Conservation (phyloP, 2,113 vertebrate genomes). For the Oostethus manadensis region DNA sequence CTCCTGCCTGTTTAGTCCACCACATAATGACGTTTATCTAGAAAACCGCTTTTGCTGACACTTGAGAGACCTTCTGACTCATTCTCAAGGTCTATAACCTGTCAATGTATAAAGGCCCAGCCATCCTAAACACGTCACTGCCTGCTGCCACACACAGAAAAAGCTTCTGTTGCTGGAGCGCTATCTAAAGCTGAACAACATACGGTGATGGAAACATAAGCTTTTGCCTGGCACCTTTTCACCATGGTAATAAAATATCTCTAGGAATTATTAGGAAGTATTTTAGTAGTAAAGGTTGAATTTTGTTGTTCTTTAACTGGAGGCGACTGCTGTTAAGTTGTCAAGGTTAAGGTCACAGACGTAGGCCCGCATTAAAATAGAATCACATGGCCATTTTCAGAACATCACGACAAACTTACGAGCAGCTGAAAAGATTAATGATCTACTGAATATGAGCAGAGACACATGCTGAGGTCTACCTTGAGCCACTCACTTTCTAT, state of each 20-base stretch:
- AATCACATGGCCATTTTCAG: neutral
- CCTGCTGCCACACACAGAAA: too few species aligned
- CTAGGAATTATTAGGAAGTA: neutral
- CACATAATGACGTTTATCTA: neutral
- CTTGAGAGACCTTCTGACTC: too few species aligned
- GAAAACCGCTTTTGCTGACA: too few species aligned
- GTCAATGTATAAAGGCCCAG: neutral
- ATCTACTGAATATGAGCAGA: neutral
- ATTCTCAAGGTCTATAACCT: too few species aligned
- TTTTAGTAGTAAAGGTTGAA: neutral
- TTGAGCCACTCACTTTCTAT: neutral
- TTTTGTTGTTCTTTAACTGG: neutral
- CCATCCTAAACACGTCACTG: neutral
- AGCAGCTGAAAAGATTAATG: constrained; percentile 6
- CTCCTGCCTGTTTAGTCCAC: neutral
- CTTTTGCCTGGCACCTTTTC: neutral
- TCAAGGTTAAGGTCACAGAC: neutral
- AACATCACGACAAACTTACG: neutral
- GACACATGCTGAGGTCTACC: neutral
- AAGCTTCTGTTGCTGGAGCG: too few species aligned
- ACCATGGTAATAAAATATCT: neutral
- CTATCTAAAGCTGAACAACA: neutral
- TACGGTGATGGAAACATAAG: neutral
- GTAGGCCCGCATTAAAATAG: constrained; percentile 1
- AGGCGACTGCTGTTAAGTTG: neutral